Evolutionary conservation across 2,888 invertebrate species (phyloP), one percentile per base, ranked within the genome.

Genomic region (Galerucella nymphaeae): DNA sequence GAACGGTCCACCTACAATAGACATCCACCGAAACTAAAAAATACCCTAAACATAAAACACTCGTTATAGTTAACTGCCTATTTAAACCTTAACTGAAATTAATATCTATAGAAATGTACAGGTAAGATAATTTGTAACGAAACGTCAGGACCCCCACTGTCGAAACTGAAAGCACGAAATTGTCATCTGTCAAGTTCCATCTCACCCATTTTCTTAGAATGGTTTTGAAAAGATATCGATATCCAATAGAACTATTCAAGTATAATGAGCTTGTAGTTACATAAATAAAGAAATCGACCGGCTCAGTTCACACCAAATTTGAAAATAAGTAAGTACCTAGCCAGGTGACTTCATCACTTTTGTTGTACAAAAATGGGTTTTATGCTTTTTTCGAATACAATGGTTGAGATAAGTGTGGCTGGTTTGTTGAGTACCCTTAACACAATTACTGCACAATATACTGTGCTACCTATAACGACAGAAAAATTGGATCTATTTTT

Each of bases 71-170:
- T 76, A 71, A 71, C 71, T 71, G 69, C 66, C 74, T 59, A 55
- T 70, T 66, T 70, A 74, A 70, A 66, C 74, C 73, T 74, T 71
- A 76, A 58, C 59, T 69, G 73, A 74, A 76, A 76, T 76, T 76
- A 76, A 76, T 75, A 72, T 72, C 75, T 57, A 75, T 71, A 74
- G 75, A 72, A 79, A 76, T 66, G 76, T 75, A 74, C 84, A 85
- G 84, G 84, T 85, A 85, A 79, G 82, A 84, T 84, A 84, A 85
- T 84, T 84, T 84, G 84, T 83, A 81, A 83, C 81, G 81, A 70
- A 81, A 80, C 78, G 78, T 79, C 76, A 71, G 80, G 77, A 78
- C 63, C 72, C 80, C 77, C 73, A 79, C 75, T 70, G 77, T 48
- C 73, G 66, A 66, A 72, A 75, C 77, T 79, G 82, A 83, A 82